Percentiles rank a stretch among this genome's conserved stretches.
phyloP scores from a whole-genome alignment of 2,888 invertebrate species.

The Sturmia bella region DNA sequence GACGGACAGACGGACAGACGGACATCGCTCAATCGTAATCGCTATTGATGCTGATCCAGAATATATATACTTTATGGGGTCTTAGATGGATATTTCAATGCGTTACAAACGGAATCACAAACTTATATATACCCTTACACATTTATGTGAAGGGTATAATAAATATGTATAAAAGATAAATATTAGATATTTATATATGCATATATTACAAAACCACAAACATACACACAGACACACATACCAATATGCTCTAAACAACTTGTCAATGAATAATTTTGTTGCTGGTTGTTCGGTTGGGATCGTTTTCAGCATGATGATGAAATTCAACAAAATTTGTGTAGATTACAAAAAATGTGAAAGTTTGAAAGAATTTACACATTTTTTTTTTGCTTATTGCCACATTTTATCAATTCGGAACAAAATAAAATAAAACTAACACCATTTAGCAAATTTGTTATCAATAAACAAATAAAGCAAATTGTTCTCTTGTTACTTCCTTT shows the following conservation, averaged over 20 bases:
- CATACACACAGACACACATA: not conserved
- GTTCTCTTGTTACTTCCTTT: too few species aligned
- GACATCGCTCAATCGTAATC: too few species aligned
- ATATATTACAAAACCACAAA: not conserved
- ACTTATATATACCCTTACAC: too few species aligned
- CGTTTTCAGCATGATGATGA: constrained; percentile 43
- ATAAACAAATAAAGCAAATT: not conserved
- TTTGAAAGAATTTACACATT: constrained; percentile 39
- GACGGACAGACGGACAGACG: too few species aligned
- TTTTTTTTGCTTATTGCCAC: constrained; percentile 44
- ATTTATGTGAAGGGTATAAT: too few species aligned
- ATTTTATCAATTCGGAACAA: not conserved
- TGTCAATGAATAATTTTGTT: constrained; percentile 46
- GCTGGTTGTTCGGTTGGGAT: constrained; percentile 18
- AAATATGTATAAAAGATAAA: too few species aligned
- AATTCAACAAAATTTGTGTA: constrained; percentile 33
- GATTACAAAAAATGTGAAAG: constrained; percentile 64
- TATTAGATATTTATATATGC: too few species aligned
- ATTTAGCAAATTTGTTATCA: not conserved
- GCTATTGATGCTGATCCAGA: too few species aligned
- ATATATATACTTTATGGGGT: too few species aligned
- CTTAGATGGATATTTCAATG: too few species aligned
- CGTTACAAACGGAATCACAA: too few species aligned
- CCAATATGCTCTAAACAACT: not conserved
- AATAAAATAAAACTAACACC: constrained; percentile 1